Conservation (phyloP, 2,888 invertebrate species). For the Pseudoips prasinana region DNA sequence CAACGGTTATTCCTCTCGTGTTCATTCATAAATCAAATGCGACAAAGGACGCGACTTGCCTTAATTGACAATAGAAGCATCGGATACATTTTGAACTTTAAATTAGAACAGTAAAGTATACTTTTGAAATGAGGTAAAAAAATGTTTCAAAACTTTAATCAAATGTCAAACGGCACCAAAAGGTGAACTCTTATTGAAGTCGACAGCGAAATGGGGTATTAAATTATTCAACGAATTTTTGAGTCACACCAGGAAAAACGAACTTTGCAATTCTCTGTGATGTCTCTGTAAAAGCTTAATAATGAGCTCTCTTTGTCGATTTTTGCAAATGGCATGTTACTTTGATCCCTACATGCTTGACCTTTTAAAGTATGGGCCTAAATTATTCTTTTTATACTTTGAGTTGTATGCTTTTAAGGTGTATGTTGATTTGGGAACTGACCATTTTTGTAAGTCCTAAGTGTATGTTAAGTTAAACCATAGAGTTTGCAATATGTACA, state of each 20-base stretch:
- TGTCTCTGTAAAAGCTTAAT: constrained; percentile 17
- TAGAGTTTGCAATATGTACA: no score
- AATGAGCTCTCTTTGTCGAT: constrained; percentile 17
- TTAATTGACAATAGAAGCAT: constrained; percentile 24
- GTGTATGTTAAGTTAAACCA: no score
- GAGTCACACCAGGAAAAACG: constrained; percentile 9
- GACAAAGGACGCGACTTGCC: constrained; percentile 28
- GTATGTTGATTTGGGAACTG: no score
- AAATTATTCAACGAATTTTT: constrained; percentile 26
- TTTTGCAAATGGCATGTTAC: constrained; percentile 10
- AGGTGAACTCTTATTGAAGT: constrained; percentile 20
- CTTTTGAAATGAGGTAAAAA: constrained; percentile 7
- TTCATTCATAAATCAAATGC: constrained; percentile 50
- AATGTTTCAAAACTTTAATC: constrained; percentile 17
- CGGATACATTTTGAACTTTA: constrained; percentile 23
- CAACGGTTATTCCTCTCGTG: constrained; percentile 39
- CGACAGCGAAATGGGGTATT: constrained; percentile 22
- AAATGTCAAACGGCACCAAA: constrained; percentile 12
- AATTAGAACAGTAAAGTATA: constrained; percentile 17
- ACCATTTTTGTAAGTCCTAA: no score
- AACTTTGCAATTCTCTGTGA: constrained; percentile 17
- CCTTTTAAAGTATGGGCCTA: constrained; percentile 12
- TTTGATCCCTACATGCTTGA: constrained; percentile 9
- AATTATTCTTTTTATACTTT: not conserved
- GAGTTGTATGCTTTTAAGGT: no score